Base-by-base conservation (phyloP, 2,113 vertebrate genomes). In the Elachura formosa region DNA sequence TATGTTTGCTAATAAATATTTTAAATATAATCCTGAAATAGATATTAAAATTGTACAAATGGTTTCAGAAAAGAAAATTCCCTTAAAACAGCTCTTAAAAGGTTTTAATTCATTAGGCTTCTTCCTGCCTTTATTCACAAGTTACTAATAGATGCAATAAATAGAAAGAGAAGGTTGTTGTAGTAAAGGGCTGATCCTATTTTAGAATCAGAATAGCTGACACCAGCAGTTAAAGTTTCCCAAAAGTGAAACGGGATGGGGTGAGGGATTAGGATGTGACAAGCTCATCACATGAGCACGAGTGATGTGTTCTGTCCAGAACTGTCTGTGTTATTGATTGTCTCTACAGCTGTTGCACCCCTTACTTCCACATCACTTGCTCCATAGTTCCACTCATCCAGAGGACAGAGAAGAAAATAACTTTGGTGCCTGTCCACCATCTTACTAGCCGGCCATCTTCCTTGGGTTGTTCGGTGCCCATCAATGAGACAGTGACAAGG, bases 301-400 rank as follows among this genome's bases (percentile, higher is more conserved):
- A 99, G 98, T 98, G 98, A 99, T 98, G 98, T 98, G 98, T 99
- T 98, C 98, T 99, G 99, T 99, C 99, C 98, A 99, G 99, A 99
- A 98, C 96, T 91, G 98, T 98, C 98, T 98, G 98, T 97, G 97
- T 98, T 96, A 97, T 96, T 97, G 98, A 98, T 98, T 98, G 98
- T 97, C 98, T 96, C 96, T 97, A 97, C 97, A 98, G 98, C 98
- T 98, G 98, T 96, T 98, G 97, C 97, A 96, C 97, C 96, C 96
- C 96, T 98, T 97, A 96, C 94, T 97, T 97, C 97, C 97, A 98
- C 97, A 97, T 97, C 98, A 97, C 97, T 98, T 96, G 97, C 93
- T 97, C 97, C 96, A 97, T 94, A 96, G 97, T 97, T 95, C 97
- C 97, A 96, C 97, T 97, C 96, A 97, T 97, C 96, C 97, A 96